A percentile compares a stretch with the other conserved stretches of the same genome.
These are phyloP conservation scores for Pomatorhinus ruficollis DNA, from an alignment of 2,113 vertebrate genomes.

Conservation along the genomic window DNA sequence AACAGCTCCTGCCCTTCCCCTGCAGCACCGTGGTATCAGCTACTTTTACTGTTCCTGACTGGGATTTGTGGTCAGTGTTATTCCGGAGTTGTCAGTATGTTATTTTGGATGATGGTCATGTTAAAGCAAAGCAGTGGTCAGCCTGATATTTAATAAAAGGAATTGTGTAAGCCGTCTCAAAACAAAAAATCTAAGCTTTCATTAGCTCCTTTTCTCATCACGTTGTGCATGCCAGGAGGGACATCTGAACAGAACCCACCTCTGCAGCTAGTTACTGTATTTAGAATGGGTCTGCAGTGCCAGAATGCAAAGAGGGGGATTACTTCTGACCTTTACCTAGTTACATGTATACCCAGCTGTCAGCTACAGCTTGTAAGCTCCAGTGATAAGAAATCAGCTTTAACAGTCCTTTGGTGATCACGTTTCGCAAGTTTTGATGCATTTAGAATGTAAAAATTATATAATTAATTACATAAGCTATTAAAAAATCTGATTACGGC, in stretches of 20 bases:
- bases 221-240: neutral
- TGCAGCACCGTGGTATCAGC: neutral
- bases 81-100: neutral
- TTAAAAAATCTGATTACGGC: neutral
- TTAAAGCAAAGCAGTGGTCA: neutral
- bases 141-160: neutral
- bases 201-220: neutral
- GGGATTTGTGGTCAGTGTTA: neutral
- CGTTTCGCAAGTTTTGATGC: neutral
- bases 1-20: neutral
- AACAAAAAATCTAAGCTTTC: neutral
- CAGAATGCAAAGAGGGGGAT: neutral
- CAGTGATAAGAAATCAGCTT: neutral
- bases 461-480: neutral
- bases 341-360: neutral
- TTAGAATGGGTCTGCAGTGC: neutral
- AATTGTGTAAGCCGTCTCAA: neutral
- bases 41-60: neutral
- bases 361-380: neutral
- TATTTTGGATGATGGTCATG: neutral
- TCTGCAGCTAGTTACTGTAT: neutral
- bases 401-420: neutral
- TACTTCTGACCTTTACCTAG: constrained; percentile 25
- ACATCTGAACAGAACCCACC: neutral
- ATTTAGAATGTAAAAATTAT: neutral